Evolutionary conservation across 2,888 invertebrate species (phyloP), one percentile per base, ranked within the genome.

Genomic region (Pristionchus exspectatus): DNA sequence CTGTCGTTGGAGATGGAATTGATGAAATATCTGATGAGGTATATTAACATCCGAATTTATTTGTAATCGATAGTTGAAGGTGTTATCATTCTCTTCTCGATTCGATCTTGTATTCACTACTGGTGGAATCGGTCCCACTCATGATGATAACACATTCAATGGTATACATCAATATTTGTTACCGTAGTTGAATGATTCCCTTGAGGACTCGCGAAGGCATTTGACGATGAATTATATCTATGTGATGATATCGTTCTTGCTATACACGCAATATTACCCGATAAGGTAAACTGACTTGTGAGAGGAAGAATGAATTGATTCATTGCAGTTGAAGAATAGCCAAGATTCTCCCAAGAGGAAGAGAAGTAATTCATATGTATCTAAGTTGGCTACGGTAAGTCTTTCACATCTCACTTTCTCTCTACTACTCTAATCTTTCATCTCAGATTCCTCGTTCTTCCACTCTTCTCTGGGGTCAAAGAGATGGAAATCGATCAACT

Each of bases 91-190:
- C 91, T 95, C 69, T 97, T 97, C 83, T 33, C 72, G 38, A 89
- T 89, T 54, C 72, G 93, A 93, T 83, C 89, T 96, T 95, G 97
- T 97, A 16, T 96, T 97, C 90, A 97, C 97, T 0, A 96, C 97
- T 0, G 97, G 97, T 33, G 97, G 97, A 59, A 96, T 97, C 91
- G 97, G 97, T 24, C 97, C 97, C 1, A 97, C 97, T 27, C 97
- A 97, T 95, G 97, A 97, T 95, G 97, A 97, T 95, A 96, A 97
- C 93, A 97, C 97, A 1, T 97, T 96, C 95, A 96, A 97, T 96
- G 97, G 97, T 95, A 50, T 90, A 72, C 88, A 50, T 66, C 44
- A 14, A 18, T 44, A 66, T 44, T 5, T 5, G 50, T 12, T 44
- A 54, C 16, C 50, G 87, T 50, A 54, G 0, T 50, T 18, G 10